A percentile compares a stretch with the other conserved stretches of the same genome.
These are phyloP conservation scores for Synodontis membranacea DNA, from an alignment of 2,113 vertebrate species.

Conservation along the genomic window DNA sequence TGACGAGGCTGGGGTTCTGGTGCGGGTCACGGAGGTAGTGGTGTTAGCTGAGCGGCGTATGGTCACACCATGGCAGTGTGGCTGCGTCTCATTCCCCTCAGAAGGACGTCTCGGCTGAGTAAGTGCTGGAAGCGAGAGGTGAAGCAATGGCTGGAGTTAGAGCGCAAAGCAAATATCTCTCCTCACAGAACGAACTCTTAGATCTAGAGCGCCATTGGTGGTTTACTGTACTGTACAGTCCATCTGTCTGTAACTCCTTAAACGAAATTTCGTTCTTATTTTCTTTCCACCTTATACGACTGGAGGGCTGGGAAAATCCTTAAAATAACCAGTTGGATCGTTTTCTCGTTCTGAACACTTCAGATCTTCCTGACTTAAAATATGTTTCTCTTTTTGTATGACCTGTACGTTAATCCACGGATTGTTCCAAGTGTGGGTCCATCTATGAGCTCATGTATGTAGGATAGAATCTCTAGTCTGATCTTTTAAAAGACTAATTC, in stretches of 20 bases:
- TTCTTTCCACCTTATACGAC: not conserved
- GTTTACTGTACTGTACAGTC: too few species aligned
- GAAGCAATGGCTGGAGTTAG: slow-evolving; percentile 55
- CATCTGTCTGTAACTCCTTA: not conserved
- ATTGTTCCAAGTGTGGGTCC: not conserved
- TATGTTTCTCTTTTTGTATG: not conserved
- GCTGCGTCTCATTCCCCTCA: slow-evolving; percentile 76
- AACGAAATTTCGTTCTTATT: not conserved
- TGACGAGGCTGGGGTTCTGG: not conserved
- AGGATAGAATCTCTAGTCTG: not conserved
- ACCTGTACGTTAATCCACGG: not conserved
- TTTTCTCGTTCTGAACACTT: not conserved
- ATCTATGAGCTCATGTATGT: not conserved
- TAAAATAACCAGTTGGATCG: not conserved
- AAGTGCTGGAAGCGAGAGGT: slow-evolving; percentile 80
- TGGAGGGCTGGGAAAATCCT: not conserved
- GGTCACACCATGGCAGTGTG: slow-evolving; percentile 67
- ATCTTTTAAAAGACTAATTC: not conserved
- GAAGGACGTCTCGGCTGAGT: slow-evolving; percentile 81
- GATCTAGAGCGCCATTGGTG: not conserved
- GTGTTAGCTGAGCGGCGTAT: slow-evolving; percentile 59
- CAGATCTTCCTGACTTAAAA: not conserved
- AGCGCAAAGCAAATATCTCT: slow-evolving; percentile 11
- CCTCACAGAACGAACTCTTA: not conserved
- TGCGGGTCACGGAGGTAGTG: slow-evolving; percentile 17